These are phyloP conservation scores for Galbula dea DNA, from an alignment of 2,113 vertebrate genomes.

Conservation along the genomic window DNA sequence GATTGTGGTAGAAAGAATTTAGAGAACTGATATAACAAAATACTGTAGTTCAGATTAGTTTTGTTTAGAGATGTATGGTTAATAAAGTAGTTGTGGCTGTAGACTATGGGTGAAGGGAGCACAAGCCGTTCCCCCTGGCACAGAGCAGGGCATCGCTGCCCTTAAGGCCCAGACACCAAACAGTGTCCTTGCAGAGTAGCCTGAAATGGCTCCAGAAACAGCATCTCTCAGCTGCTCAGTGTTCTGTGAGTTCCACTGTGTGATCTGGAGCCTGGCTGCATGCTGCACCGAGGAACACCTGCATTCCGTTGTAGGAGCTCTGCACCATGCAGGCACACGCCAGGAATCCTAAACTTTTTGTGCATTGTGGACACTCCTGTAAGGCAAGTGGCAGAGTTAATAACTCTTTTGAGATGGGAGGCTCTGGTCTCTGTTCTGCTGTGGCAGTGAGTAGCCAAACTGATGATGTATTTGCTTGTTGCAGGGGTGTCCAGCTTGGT, in stretches of 20 bases:
- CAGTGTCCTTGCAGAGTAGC: background rate
- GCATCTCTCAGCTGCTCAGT: background rate
- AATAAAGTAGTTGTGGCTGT: constrained; percentile 31
- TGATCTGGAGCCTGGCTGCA: background rate
- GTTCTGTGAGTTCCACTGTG: too few species aligned
- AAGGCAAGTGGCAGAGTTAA: background rate
- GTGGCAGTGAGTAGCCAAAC: background rate
- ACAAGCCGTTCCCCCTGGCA: too few species aligned
- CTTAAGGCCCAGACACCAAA: too few species aligned
- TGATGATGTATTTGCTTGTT: background rate
- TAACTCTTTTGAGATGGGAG: background rate
- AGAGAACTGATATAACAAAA: constrained; percentile 36
- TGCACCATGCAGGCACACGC: fast-evolving
- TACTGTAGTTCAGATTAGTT: constrained; percentile 44
- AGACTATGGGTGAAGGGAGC: background rate
- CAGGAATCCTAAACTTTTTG: background rate
- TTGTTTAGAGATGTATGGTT: background rate
- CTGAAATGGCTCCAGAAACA: background rate
- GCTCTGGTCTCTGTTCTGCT: background rate
- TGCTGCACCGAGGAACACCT: background rate
- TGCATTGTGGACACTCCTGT: too few species aligned
- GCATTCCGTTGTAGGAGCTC: background rate
- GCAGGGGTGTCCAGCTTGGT: background rate
- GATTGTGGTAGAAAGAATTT: constrained; percentile 27
- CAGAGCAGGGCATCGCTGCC: background rate